These are phyloP conservation scores for Catharus fuscescens DNA, from an alignment of 2,113 vertebrate genomes.

Conservation along the genomic window DNA sequence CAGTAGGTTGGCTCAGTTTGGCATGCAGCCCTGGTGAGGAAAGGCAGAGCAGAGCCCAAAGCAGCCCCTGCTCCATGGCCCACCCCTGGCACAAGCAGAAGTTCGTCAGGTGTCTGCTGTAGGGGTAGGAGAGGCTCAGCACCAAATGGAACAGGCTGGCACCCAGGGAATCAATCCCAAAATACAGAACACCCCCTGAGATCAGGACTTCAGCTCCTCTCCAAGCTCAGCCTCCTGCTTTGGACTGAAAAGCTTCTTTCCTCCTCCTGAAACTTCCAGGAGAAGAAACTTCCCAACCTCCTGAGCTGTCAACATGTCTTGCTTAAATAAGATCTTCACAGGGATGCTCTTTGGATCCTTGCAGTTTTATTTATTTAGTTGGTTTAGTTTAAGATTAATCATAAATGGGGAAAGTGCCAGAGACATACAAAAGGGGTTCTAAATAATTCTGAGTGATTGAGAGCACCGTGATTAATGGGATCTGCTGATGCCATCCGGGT, in stretches of 20 bases:
- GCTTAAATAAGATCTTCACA: slow-evolving; percentile 13
- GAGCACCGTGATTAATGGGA: slow-evolving; percentile 61
- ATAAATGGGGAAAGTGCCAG: slow-evolving; percentile 41
- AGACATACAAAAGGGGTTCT: slow-evolving; percentile 47
- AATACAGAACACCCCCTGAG: background rate
- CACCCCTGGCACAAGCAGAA: background rate
- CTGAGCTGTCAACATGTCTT: background rate
- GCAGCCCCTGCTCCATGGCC: background rate
- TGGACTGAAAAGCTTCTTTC: background rate
- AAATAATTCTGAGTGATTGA: slow-evolving; percentile 70
- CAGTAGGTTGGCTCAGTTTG: background rate
- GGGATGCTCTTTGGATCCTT: slow-evolving; percentile 11
- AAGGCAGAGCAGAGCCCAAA: background rate
- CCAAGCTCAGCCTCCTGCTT: background rate
- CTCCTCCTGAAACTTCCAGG: background rate
- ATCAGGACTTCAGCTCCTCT: background rate
- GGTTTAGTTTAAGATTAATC: slow-evolving; percentile 62
- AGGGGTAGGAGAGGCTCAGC: background rate
- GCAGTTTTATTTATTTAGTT: slow-evolving; percentile 51
- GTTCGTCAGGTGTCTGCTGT: background rate
- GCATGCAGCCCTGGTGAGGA: background rate
- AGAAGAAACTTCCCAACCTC: background rate
- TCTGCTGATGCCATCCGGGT: slow-evolving; percentile 35
- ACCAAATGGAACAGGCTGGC: background rate
- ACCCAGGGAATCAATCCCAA: background rate